A percentile compares a stretch with the other conserved stretches of the same genome.
Conservation (phyloP, 30 jellyfish, hydroid and myxozoan species). For the Sanderia malayensis region DNA sequence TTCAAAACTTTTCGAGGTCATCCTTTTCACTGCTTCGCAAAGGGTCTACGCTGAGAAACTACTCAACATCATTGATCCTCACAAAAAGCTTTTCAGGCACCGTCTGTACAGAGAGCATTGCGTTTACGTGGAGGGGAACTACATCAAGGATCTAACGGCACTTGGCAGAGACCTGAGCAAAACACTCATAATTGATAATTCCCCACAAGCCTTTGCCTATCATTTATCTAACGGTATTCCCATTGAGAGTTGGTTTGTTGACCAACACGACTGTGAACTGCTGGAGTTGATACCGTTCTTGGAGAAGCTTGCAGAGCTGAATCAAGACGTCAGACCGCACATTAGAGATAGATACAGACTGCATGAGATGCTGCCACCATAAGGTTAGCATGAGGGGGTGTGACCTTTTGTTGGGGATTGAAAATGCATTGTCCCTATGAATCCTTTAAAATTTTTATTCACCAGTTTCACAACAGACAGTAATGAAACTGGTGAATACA, state of each 20-base stretch:
- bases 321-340: slow-evolving; percentile 98
- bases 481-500: too few species aligned
- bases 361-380: slow-evolving; percentile 81
- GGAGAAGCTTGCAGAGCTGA: slow-evolving; percentile 84
- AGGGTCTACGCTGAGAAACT: slow-evolving; percentile 96
- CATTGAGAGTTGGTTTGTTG: slow-evolving; percentile 98
- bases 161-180: slow-evolving; percentile 93
- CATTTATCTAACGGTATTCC: slow-evolving; percentile 96
- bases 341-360: slow-evolving; percentile 92
- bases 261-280: slow-evolving; percentile 90
- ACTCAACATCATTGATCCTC: slow-evolving; percentile 87
- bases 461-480: too few species aligned
- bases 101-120: slow-evolving; percentile 96
- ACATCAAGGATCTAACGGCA: slow-evolving; percentile 84
- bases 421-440: too few species aligned
- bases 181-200: slow-evolving; percentile 89
- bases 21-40: slow-evolving; percentile 91
- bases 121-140: slow-evolving; percentile 90
- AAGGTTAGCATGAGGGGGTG: neutral
- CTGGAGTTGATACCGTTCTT: slow-evolving; percentile 87
- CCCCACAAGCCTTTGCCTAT: slow-evolving; percentile 99
- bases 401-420: too few species aligned
- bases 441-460: too few species aligned
- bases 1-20: slow-evolving; percentile 82
- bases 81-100: slow-evolving; percentile 81